These are phyloP conservation scores for Philopotamus ludificatus DNA, from an alignment of 1,140 invertebrate genomes.

Conservation along the genomic window DNA sequence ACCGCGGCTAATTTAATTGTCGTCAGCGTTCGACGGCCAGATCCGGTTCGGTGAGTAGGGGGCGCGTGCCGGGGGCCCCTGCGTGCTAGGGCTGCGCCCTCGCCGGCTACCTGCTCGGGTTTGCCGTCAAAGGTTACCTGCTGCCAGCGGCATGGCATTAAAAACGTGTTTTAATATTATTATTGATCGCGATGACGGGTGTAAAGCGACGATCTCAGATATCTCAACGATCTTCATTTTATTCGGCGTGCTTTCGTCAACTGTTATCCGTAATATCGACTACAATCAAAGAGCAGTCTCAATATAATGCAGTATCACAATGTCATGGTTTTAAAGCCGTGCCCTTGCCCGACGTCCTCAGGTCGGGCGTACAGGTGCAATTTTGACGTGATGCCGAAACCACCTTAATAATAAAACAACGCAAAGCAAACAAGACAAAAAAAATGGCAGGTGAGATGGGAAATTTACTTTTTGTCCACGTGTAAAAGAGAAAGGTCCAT, in stretches of 20 bases:
- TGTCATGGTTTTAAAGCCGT: conserved; percentile 20
- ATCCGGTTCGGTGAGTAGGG: conserved; percentile 2
- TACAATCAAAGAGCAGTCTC: too few relatives aligned
- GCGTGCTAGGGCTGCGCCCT: neutral
- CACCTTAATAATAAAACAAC: conserved; percentile 42
- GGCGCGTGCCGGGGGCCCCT: conserved; percentile 33
- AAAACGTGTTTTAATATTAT: too few relatives aligned
- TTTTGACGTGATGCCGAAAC: conserved; percentile 42
- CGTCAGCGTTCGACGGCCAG: too few relatives aligned
- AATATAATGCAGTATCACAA: too few relatives aligned
- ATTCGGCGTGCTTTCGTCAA: too few relatives aligned
- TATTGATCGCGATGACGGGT: too few relatives aligned
- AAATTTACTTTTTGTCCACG: conserved; percentile 19
- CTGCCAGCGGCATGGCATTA: conserved; percentile 15
- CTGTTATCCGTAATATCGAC: too few relatives aligned
- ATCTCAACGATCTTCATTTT: neutral
- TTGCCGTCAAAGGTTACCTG: conserved; percentile 14
- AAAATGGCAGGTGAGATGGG: conserved; percentile 34
- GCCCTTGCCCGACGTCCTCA: conserved; percentile 25
- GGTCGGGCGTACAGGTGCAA: conserved; percentile 39
- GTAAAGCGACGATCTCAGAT: too few relatives aligned
- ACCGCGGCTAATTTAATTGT: neutral
- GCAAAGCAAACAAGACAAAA: conserved; percentile 39
- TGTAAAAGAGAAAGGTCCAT: conserved; percentile 26
- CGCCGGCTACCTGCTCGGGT: neutral